Percentiles rank a stretch among this genome's conserved stretches.
Conservation (phyloP, 2,888 invertebrate genomes). For the Cephonodes hylas region DNA sequence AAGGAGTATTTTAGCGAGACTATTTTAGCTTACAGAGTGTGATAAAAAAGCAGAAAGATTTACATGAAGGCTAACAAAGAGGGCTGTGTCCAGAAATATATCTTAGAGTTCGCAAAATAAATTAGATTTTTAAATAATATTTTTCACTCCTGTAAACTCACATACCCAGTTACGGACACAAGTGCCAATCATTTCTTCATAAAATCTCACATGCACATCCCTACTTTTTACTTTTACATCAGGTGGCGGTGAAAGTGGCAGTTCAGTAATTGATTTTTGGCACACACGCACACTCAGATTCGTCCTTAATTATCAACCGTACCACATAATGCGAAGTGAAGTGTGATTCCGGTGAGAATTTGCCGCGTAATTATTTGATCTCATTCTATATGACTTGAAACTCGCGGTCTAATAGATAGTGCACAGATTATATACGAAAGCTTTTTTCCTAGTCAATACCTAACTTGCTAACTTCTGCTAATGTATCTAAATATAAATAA, state of each 20-base stretch:
- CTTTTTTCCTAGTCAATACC: too few relatives aligned
- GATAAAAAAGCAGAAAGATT: too few relatives aligned
- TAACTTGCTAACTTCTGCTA: too few relatives aligned
- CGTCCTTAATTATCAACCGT: constrained; percentile 19
- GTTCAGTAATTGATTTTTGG: constrained; percentile 24
- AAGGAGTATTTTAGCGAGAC: too few relatives aligned
- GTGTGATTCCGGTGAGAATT: background rate
- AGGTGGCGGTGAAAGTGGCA: constrained; percentile 27
- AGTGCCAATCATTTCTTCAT: background rate
- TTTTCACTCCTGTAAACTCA: too few relatives aligned
- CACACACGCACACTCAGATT: constrained; percentile 13
- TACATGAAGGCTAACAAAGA: too few relatives aligned
- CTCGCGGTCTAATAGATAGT: background rate
- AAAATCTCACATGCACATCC: background rate
- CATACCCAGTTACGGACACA: background rate
- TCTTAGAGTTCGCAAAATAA: too few relatives aligned
- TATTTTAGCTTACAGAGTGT: too few relatives aligned
- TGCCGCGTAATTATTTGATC: constrained; percentile 4
- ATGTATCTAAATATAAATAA: too few relatives aligned
- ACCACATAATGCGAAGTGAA: background rate
- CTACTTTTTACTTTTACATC: constrained; percentile 18
- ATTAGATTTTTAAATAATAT: too few relatives aligned
- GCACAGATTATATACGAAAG: too few relatives aligned
- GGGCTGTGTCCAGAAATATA: too few relatives aligned
- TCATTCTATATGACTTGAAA: background rate